Percentiles rank a stretch among this genome's conserved stretches.
Evolutionary conservation across 2,113 vertebrate genomes (phyloP).

Genomic region (Strix aluco): DNA sequence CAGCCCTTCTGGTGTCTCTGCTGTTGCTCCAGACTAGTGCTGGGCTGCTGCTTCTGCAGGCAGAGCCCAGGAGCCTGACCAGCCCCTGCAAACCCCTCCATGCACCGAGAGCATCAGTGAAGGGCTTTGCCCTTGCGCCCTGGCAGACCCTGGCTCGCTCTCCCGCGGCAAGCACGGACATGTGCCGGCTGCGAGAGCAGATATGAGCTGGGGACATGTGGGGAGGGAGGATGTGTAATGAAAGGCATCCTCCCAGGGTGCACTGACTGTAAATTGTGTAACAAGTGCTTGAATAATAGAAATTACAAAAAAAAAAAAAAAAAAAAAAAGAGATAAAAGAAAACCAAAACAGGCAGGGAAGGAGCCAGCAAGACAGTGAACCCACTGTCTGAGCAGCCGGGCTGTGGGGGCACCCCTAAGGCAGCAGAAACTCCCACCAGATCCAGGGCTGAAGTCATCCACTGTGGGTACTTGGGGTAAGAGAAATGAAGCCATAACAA

Average conservation of each 20-base stretch:
- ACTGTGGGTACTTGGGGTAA: too few species aligned
- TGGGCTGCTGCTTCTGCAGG: background rate
- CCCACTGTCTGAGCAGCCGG: background rate
- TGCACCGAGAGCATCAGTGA: background rate
- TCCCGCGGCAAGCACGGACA: accelerated
- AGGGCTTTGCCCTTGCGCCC: background rate
- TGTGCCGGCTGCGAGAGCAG: accelerated
- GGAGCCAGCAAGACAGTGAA: background rate
- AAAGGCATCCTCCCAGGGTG: background rate
- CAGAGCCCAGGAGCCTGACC: background rate
- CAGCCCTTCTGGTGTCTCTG: background rate
- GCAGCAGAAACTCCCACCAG: background rate
- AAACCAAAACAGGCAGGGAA: background rate
- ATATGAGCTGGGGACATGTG: background rate
- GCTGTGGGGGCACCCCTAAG: background rate
- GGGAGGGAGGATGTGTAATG: background rate
- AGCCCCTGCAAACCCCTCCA: background rate
- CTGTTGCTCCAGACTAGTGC: background rate
- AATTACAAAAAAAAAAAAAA: background rate
- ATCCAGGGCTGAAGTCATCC: background rate
- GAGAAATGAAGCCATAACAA: background rate
- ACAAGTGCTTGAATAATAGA: background rate
- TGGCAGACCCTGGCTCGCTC: background rate
- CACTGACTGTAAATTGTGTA: background rate
- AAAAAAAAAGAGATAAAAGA: background rate